phyloP scores from a whole-genome alignment of 2,797 vertebrate genomes.

The Avahi laniger region DNA sequence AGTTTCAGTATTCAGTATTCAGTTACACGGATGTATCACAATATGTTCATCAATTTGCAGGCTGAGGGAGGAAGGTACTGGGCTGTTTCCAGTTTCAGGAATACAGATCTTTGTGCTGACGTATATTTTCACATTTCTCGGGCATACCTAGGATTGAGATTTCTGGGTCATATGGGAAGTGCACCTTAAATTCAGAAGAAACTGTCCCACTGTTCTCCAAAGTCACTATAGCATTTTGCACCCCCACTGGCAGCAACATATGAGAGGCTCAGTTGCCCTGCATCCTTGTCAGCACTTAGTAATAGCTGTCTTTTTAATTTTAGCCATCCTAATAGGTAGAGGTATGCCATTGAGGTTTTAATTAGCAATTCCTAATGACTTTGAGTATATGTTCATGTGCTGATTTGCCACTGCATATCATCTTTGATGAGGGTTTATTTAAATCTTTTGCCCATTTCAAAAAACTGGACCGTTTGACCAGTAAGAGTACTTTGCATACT shows the following conservation, averaged over 20 bases:
- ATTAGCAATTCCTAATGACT: background rate
- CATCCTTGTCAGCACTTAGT: background rate
- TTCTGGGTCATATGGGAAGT: background rate
- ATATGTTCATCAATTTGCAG: background rate
- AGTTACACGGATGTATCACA: background rate
- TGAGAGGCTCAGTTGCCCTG: background rate
- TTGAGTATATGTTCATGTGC: background rate
- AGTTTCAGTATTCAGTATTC: background rate
- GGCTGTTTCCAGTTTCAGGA: background rate
- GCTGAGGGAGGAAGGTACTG: background rate
- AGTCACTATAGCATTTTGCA: background rate
- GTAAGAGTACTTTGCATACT: background rate
- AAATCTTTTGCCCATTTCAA: background rate
- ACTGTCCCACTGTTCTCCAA: background rate
- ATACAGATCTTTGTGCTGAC: background rate
- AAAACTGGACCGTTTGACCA: background rate
- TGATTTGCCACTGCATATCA: background rate
- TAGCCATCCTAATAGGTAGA: rapidly evolving
- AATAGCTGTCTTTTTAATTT: background rate
- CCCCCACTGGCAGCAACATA: background rate
- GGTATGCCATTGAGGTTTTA: background rate
- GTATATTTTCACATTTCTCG: background rate
- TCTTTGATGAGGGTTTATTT: background rate
- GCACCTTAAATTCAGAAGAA: background rate
- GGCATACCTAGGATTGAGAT: background rate